Percentiles rank a stretch among this genome's conserved stretches.
Conservation (phyloP, 2,797 vertebrate genomes). For the Morelia viridis region DNA sequence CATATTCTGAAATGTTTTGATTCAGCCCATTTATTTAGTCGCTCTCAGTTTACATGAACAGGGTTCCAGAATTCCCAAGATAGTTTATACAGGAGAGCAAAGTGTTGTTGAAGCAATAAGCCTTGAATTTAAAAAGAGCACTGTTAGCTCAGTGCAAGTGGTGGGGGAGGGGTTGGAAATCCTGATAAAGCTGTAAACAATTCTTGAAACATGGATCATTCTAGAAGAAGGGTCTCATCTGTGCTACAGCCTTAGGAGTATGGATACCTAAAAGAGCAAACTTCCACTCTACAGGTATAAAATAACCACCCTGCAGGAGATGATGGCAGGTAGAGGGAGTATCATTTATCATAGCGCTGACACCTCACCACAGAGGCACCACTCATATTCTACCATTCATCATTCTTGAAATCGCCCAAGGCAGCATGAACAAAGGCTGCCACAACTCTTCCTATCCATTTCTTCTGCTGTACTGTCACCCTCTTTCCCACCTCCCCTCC, state of each 20-base stretch:
- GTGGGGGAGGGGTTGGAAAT: background rate
- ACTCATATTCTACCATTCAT: constrained; percentile 4
- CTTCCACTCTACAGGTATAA: background rate
- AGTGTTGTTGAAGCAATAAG: background rate
- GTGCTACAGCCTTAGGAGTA: too few relatives aligned
- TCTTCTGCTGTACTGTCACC: background rate
- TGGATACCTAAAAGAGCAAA: background rate
- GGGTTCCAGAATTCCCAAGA: background rate
- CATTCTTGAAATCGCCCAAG: background rate
- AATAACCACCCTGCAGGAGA: background rate
- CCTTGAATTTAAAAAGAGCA: background rate
- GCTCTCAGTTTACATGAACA: background rate
- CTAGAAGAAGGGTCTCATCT: background rate
- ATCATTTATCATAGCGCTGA: constrained; percentile 10
- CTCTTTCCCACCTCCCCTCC: background rate
- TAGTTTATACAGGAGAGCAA: background rate
- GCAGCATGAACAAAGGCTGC: background rate
- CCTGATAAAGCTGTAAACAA: background rate
- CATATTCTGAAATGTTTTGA: too few relatives aligned
- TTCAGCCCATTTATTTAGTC: too few relatives aligned
- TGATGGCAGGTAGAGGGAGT: background rate
- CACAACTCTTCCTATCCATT: background rate
- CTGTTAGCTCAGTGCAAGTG: background rate
- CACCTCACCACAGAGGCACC: constrained; percentile 1
- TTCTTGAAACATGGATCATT: background rate